A percentile compares a stretch with the other conserved stretches of the same genome.
These are phyloP conservation scores for Tetheella fluctuosa DNA, from an alignment of 2,888 invertebrate genomes.

Conservation along the genomic window DNA sequence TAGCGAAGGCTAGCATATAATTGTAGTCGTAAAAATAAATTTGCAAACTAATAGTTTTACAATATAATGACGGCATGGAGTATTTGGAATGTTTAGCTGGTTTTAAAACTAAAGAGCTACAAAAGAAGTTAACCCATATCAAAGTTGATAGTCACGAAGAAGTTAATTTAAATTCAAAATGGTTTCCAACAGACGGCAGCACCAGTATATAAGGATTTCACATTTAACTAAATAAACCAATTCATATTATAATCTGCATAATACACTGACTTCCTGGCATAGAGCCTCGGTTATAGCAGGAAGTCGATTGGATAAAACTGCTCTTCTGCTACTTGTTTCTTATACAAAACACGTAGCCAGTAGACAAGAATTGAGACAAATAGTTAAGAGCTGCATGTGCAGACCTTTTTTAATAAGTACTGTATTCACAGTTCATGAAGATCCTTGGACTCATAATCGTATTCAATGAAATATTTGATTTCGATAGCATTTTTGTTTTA, in stretches of 20 bases:
- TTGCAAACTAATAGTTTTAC: too few species aligned
- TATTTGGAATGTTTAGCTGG: too few species aligned
- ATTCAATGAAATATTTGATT: background rate
- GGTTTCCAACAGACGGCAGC: background rate
- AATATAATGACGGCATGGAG: too few species aligned
- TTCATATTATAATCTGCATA: constrained; percentile 44
- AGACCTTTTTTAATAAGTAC: background rate
- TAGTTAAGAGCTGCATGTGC: background rate
- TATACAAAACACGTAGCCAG: background rate
- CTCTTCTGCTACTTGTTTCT: background rate
- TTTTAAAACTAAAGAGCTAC: too few species aligned
- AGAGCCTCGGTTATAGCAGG: constrained; percentile 34
- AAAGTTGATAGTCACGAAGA: background rate
- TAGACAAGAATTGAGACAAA: constrained; percentile 6
- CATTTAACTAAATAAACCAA: constrained; percentile 21
- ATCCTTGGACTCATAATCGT: background rate
- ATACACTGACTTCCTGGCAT: constrained; percentile 52
- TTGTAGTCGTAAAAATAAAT: too few species aligned
- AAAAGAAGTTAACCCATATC: too few species aligned
- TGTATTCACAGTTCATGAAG: background rate
- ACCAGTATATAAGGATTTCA: background rate
- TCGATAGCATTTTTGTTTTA: constrained; percentile 13
- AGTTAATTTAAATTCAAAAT: background rate
- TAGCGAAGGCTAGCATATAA: too few species aligned
- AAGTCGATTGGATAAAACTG: constrained; percentile 35